Base-by-base conservation (phyloP, 2,888 invertebrate species). In the Corbicula japonica region DNA sequence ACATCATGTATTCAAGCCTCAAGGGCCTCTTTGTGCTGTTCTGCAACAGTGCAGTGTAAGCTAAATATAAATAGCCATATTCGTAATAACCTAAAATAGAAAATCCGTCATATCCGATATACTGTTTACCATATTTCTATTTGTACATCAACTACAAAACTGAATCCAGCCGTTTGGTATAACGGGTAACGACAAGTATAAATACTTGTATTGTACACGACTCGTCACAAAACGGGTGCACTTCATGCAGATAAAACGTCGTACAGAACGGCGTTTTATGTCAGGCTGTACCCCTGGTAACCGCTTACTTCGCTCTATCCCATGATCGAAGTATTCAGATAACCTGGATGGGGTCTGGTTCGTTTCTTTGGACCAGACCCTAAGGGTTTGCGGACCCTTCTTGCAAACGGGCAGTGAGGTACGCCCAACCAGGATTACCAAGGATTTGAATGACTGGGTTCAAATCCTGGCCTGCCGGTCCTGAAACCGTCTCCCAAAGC, bases 401-500 rank as follows among this genome's bases (percentile, higher is more conserved):
- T 28, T 56, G 62, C 72, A 50, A 44, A 52, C 35, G 63, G 72
- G 72, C 72, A 54, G 72, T 72, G 61, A 72, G 8, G 38, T 72
- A 62, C 62, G 72, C 72, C 72, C 63, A 72, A 21, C 54, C 32
- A 1, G 4, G 8, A 21, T 21, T 8, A 12, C 4, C 21, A 5
- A 34, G 44, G 58, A 58, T 58, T 61, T 61, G 35, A 50, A 60
- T 48, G 60, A 61, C 60, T 58, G 60, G 28, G 58, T 60, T 35
- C 50, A n/a, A 30, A 50, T 58, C 60, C 61, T 18, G 50, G 70
- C 23, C 28, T 1, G 28, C 41, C 32, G 54, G 72, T 21, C 32
- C 30, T 30, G 44, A 62, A n/a, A 44, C 72, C 35, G 3, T 38
- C 72, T 72, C 62, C 63, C 38, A 69, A 32, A 72, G 72, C 72